Percentiles rank a stretch among this genome's conserved stretches.
Conservation (phyloP, 2,888 invertebrate genomes). For the Caenorhabditis parvicauda region DNA sequence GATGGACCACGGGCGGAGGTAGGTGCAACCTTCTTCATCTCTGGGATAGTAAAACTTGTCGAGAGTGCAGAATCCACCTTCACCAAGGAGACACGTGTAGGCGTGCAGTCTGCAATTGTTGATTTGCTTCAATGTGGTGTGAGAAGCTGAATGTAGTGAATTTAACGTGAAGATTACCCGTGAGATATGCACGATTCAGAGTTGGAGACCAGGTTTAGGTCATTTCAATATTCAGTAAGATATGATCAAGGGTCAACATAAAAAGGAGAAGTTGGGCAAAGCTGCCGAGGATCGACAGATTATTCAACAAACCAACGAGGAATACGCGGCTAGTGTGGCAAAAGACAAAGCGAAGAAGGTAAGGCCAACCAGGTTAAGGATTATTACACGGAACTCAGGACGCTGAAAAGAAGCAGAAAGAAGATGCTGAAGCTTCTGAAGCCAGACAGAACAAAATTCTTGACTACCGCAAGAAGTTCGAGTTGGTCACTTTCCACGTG, state of each 20-base stretch:
- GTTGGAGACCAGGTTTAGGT: no score
- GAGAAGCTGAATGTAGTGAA: no score
- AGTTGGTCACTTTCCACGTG: no score
- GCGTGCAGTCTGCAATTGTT: conserved; percentile 36
- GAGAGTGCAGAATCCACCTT: conserved; percentile 39
- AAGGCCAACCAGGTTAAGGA: neutral
- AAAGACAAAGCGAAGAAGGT: conserved; percentile 31
- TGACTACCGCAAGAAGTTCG: conserved; percentile 13
- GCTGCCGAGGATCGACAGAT: conserved; percentile 11
- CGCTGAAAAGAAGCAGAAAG: conserved; percentile 11
- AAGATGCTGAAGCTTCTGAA: conserved; percentile 5
- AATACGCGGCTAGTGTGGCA: conserved; percentile 36
- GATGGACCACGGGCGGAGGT: conserved; percentile 36
- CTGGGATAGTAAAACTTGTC: conserved; percentile 32
- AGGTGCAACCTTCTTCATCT: conserved; percentile 27
- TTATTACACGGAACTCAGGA: neutral
- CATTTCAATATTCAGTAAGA: conserved; percentile 1
- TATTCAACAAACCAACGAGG: conserved; percentile 27
- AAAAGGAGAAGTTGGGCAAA: conserved; percentile 8
- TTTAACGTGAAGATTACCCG: no score
- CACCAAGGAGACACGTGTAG: conserved; percentile 35
- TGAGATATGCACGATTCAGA: no score
- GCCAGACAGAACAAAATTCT: conserved; percentile 14
- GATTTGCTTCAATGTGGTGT: no score
- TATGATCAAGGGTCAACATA: conserved; percentile 2